A percentile compares a stretch with the other conserved stretches of the same genome.
Conservation (phyloP, 2,797 vertebrate species). For the Sebastes vulpes region DNA sequence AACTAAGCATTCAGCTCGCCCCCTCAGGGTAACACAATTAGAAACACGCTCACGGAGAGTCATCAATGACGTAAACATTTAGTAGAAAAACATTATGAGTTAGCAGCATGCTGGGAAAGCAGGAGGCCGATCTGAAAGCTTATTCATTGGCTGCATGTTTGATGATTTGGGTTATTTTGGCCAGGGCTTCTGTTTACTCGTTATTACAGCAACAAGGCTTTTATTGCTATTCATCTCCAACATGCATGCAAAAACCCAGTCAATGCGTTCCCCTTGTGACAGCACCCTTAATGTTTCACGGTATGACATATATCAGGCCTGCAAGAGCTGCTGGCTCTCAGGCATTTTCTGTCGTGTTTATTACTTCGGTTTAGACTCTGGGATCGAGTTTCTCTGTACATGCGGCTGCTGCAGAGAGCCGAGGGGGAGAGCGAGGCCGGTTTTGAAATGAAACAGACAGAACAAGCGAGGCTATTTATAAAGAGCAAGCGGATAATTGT, state of each 20-base stretch:
- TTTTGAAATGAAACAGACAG: constrained; percentile 77
- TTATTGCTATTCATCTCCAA: constrained; percentile 24
- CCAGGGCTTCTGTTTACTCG: constrained; percentile 34
- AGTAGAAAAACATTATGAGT: not conserved
- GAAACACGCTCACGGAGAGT: constrained; percentile 55
- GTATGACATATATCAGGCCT: constrained; percentile 55
- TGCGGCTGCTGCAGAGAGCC: constrained; percentile 43
- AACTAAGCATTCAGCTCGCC: constrained; percentile 43
- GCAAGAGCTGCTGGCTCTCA: constrained; percentile 35
- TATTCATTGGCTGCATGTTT: constrained; percentile 47
- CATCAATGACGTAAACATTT: constrained; percentile 65
- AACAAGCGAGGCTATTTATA: constrained; percentile 77
- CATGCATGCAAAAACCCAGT: constrained; percentile 33
- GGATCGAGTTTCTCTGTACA: constrained; percentile 68
- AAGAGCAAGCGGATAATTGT: constrained; percentile 72
- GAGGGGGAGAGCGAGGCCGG: constrained; percentile 36
- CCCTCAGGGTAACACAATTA: constrained; percentile 66
- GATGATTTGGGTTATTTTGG: constrained; percentile 38
- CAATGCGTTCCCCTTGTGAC: constrained; percentile 36
- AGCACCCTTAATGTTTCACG: constrained; percentile 47
- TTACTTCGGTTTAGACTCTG: constrained; percentile 70
- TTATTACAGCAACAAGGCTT: constrained; percentile 55
- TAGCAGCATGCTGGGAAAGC: constrained; percentile 33
- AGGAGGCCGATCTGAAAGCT: constrained; percentile 35
- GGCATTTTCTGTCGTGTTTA: constrained; percentile 69